Evolutionary conservation across 2,113 vertebrate species (phyloP).

Genomic region (Catharus bicknelli): DNA sequence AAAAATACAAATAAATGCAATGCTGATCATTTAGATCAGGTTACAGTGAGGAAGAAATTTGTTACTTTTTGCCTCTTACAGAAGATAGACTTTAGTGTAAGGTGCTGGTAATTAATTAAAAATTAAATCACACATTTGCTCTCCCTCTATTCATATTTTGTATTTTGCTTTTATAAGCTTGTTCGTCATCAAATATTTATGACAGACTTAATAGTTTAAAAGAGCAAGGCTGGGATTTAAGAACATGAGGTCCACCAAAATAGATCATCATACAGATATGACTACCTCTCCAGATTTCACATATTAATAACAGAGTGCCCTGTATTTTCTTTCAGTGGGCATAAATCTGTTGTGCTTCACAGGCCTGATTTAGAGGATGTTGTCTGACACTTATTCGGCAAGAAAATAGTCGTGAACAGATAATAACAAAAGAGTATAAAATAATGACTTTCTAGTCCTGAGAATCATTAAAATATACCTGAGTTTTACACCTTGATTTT

Average conservation of each 20-base stretch:
- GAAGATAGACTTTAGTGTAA: slow-evolving; percentile 27
- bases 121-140: slow-evolving; percentile 60
- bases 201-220: slow-evolving; percentile 65
- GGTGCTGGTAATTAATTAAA: slow-evolving; percentile 71
- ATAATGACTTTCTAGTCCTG: not conserved
- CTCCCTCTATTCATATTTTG: slow-evolving; percentile 51
- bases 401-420: not conserved
- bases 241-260: slow-evolving; percentile 56
- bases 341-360: slow-evolving; percentile 9
- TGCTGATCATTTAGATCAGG: not conserved
- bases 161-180: slow-evolving; percentile 72
- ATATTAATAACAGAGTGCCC: slow-evolving; percentile 35
- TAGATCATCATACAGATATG: slow-evolving; percentile 61
- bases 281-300: slow-evolving; percentile 60
- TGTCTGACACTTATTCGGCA: not conserved
- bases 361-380: not conserved
- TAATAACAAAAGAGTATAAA: not conserved
- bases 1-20: not conserved
- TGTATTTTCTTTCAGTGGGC: slow-evolving; percentile 12
- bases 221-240: slow-evolving; percentile 65
- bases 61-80: not conserved
- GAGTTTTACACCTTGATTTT: not conserved
- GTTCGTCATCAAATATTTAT: slow-evolving; percentile 74
- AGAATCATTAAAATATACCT: not conserved
- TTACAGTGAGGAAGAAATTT: not conserved